Evolutionary conservation across 2,797 vertebrate genomes (phyloP).

Genomic region (Betta splendens): DNA sequence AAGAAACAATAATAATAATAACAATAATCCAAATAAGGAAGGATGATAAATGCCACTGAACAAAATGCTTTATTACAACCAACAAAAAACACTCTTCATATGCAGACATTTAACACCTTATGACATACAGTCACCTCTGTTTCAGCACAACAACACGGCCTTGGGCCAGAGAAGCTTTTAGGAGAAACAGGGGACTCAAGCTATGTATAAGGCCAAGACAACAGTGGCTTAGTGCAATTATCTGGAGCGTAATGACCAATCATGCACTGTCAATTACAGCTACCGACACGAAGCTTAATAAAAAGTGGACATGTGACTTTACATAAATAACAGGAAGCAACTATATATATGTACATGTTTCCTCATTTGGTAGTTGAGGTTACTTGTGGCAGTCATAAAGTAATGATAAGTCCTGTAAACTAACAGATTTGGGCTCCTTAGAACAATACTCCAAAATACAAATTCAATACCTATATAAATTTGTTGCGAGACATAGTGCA

Average conservation of each 20-base stretch:
- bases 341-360: slow-evolving; percentile 25
- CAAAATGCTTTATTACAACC: slow-evolving; percentile 77
- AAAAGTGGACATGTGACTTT: slow-evolving; percentile 31
- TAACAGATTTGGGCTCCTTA: slow-evolving; percentile 49
- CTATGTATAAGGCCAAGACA: slow-evolving; percentile 52
- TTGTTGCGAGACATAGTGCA: slow-evolving; percentile 50
- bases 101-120: slow-evolving; percentile 45
- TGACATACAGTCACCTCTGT: slow-evolving; percentile 24
- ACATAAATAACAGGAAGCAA: slow-evolving; percentile 44
- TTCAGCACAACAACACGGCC: slow-evolving; percentile 31
- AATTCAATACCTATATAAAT: slow-evolving; percentile 53
- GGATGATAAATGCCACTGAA: slow-evolving; percentile 50
- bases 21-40: background rate
- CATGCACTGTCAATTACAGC: slow-evolving; percentile 60
- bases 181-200: background rate
- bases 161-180: slow-evolving; percentile 39
- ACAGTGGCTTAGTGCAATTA: slow-evolving; percentile 66
- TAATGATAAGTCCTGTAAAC: slow-evolving; percentile 46
- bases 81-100: slow-evolving; percentile 64
- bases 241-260: slow-evolving; percentile 45
- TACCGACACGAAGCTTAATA: slow-evolving; percentile 30
- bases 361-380: slow-evolving; percentile 53
- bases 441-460: slow-evolving; percentile 48
- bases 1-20: too few relatives aligned
- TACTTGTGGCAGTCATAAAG: slow-evolving; percentile 53